Percentiles rank a stretch among this genome's conserved stretches.
Conservation (phyloP, 2,888 invertebrate species). For the Himalopsyche japonica region DNA sequence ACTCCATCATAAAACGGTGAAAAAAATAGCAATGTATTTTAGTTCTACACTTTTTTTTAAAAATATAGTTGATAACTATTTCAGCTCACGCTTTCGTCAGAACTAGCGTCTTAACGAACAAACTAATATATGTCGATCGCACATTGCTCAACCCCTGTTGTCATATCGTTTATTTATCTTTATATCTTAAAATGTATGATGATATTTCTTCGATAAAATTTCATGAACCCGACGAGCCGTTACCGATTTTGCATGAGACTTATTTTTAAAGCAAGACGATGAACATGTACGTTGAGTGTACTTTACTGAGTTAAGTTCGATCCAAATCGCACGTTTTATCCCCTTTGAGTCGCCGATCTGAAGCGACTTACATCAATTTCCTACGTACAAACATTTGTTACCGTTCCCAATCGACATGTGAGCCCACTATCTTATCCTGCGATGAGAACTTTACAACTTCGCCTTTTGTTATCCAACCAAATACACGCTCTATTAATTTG, state of each 20-base stretch:
- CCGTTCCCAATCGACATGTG: conserved; percentile 18
- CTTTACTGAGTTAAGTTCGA: neutral
- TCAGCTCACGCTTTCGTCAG: no score
- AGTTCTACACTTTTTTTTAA: no score
- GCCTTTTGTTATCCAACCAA: neutral
- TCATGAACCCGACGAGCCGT: no score
- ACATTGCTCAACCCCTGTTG: no score
- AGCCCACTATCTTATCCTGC: conserved; percentile 19
- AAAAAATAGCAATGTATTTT: no score
- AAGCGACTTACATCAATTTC: conserved; percentile 21
- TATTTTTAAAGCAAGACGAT: neutral
- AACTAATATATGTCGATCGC: no score
- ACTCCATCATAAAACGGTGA: no score
- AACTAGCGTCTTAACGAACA: no score
- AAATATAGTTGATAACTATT: no score
- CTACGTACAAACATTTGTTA: conserved; percentile 30
- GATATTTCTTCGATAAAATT: no score
- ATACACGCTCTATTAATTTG: conserved; percentile 18
- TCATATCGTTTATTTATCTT: no score
- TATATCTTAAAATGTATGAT: no score
- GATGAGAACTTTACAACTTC: conserved; percentile 12
- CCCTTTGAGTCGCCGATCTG: conserved; percentile 20
- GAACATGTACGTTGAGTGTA: neutral
- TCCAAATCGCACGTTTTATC: conserved; percentile 12
- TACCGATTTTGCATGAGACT: neutral